These are phyloP conservation scores for Phortica okadai DNA, from an alignment of 2,888 invertebrate species.

Conservation along the genomic window DNA sequence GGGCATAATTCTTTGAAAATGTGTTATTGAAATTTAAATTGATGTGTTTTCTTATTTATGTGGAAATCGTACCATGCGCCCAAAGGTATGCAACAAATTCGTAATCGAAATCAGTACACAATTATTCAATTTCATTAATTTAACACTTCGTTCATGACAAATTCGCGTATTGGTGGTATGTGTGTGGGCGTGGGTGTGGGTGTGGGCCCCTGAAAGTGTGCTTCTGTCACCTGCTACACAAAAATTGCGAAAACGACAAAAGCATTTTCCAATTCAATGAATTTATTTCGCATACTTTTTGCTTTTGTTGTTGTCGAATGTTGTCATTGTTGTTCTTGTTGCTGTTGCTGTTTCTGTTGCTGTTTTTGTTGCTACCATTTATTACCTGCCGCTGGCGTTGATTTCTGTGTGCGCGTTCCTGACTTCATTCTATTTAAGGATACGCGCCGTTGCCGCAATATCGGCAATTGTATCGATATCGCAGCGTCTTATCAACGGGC, in stretches of 20 bases:
- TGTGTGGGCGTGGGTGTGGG: constrained; percentile 46
- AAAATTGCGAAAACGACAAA: constrained; percentile 65
- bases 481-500: constrained; percentile 40
- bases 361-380: constrained; percentile 53
- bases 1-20: constrained; percentile 44
- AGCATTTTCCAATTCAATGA: constrained; percentile 73
- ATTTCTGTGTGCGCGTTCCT: background rate
- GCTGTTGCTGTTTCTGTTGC: constrained; percentile 37
- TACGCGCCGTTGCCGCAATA: constrained; percentile 45
- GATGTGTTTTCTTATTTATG: constrained; percentile 30
- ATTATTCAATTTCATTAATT: constrained; percentile 61
- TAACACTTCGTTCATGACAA: constrained; percentile 20
- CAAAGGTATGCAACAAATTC: constrained; percentile 15
- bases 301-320: constrained; percentile 44
- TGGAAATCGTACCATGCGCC: constrained; percentile 14
- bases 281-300: constrained; percentile 49
- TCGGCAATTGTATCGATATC: constrained; percentile 22
- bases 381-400: constrained; percentile 10
- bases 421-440: background rate
- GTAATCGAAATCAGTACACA: constrained; percentile 50
- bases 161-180: constrained; percentile 41
- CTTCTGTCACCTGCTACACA: constrained; percentile 55
- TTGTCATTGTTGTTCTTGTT: background rate
- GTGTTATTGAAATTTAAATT: constrained; percentile 50
- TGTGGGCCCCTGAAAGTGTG: constrained; percentile 5